phyloP scores from a whole-genome alignment of 2,797 vertebrate genomes.

The Lacerta viridis region DNA sequence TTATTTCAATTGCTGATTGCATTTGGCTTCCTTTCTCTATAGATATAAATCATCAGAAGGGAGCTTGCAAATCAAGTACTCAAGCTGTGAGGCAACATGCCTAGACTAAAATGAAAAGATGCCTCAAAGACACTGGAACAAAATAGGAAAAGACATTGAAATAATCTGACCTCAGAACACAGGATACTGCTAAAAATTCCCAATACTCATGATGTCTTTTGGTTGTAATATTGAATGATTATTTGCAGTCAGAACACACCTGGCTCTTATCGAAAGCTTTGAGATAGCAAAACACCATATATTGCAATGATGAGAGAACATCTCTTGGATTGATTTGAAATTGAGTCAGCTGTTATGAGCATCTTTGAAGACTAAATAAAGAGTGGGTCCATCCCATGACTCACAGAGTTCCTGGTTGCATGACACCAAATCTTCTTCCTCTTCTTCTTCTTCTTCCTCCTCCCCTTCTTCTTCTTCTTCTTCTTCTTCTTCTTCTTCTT shows the following conservation, averaged over 20 bases:
- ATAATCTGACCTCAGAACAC: constrained; percentile 24
- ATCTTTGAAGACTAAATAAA: neutral
- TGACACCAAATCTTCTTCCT: no score
- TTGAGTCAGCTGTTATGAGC: neutral
- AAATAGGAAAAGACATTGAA: constrained; percentile 2
- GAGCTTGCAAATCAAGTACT: constrained; percentile 23
- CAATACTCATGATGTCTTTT: constrained; percentile 27
- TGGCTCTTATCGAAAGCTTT: neutral
- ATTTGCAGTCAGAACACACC: constrained; percentile 37
- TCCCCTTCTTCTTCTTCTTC: no score
- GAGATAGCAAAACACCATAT: neutral
- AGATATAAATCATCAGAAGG: constrained; percentile 36
- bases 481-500: accelerated
- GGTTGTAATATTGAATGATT: constrained; percentile 35
- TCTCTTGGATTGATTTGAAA: neutral
- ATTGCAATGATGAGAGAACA: neutral
- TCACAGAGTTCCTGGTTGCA: neutral
- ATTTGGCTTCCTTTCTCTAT: constrained; percentile 30
- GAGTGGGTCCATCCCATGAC: neutral
- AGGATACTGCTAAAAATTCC: neutral
- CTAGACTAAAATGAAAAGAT: constrained; percentile 41
- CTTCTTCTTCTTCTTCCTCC: no score
- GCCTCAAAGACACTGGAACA: neutral
- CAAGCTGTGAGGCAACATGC: constrained; percentile 4
- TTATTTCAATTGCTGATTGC: constrained; percentile 45